Conservation (phyloP, 2,797 vertebrate genomes). For the Melopsittacus undulatus region DNA sequence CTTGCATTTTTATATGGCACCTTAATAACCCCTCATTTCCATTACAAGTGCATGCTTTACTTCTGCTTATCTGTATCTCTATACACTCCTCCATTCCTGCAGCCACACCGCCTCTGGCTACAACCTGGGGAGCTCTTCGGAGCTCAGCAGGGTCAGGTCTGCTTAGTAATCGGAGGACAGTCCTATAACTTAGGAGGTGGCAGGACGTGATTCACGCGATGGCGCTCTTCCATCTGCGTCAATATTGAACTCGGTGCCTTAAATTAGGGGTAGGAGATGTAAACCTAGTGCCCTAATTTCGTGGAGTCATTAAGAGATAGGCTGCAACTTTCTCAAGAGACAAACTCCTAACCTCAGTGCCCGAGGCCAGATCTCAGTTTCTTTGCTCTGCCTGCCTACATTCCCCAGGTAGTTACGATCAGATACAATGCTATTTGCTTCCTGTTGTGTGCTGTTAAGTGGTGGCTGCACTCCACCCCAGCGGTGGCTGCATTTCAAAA, state of each 20-base stretch:
- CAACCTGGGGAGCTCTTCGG: neutral
- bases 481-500: slow-evolving; percentile 61
- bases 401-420: slow-evolving; percentile 53
- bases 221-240: slow-evolving; percentile 45
- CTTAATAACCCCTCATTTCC: slow-evolving; percentile 77
- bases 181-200: neutral
- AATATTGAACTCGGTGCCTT: slow-evolving; percentile 16
- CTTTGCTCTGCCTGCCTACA: slow-evolving; percentile 20
- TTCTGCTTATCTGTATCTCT: slow-evolving; percentile 54
- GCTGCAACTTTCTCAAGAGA: slow-evolving; percentile 42
- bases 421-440: slow-evolving; percentile 56
- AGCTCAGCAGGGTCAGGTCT: neutral
- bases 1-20: slow-evolving; percentile 75
- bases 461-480: slow-evolving; percentile 40
- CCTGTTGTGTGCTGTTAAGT: slow-evolving; percentile 51
- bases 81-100: slow-evolving; percentile 48
- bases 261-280: slow-evolving; percentile 5
- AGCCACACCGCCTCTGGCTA: slow-evolving; percentile 9
- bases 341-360: slow-evolving; percentile 16
- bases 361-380: slow-evolving; percentile 18
- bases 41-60: slow-evolving; percentile 72
- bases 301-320: neutral
- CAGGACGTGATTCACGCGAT: slow-evolving; percentile 12
- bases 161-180: neutral
- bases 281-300: slow-evolving; percentile 10